Conservation (phyloP, 2,888 invertebrate species). For the Plemyria rubiginata region DNA sequence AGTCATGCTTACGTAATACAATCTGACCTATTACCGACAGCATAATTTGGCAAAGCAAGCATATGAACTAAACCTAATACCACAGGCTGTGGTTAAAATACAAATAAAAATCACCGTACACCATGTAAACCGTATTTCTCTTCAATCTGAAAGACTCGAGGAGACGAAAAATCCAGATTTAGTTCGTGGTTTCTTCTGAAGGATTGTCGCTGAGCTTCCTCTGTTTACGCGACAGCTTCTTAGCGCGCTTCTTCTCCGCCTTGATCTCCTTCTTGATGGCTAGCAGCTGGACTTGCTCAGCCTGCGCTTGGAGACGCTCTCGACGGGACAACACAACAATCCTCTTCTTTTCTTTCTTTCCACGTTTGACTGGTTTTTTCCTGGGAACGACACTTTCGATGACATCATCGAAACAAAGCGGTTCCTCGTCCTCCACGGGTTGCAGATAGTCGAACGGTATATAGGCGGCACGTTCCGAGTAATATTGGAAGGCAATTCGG, state of each 20-base stretch:
- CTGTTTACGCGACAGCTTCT: constrained; percentile 34
- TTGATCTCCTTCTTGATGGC: constrained; percentile 27
- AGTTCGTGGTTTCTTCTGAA: constrained; percentile 14
- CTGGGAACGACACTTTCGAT: constrained; percentile 20
- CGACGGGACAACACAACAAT: constrained; percentile 38
- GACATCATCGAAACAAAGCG: constrained; percentile 7
- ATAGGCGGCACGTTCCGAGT: constrained; percentile 40
- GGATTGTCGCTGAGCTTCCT: constrained; percentile 17
- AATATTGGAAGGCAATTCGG: constrained; percentile 52
- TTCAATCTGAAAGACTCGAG: neutral
- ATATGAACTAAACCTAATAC: constrained; percentile 1
- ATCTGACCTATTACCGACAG: constrained; percentile 1
- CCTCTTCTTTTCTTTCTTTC: constrained; percentile 35
- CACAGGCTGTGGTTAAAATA: constrained; percentile 2
- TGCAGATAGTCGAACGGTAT: constrained; percentile 36
- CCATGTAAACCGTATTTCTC: constrained; percentile 15
- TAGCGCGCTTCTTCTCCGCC: constrained; percentile 27
- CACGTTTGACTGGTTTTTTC: constrained; percentile 26
- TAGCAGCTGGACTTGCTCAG: constrained; percentile 20
- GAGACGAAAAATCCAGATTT: constrained; percentile 4
- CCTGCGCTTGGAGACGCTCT: constrained; percentile 32
- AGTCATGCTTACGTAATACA: constrained; percentile 16
- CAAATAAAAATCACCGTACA: constrained; percentile 8
- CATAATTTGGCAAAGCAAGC: constrained; percentile 11
- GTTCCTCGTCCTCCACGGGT: constrained; percentile 14